phyloP scores from a whole-genome alignment of 2,797 vertebrate genomes.

The Onychomys torridus region DNA sequence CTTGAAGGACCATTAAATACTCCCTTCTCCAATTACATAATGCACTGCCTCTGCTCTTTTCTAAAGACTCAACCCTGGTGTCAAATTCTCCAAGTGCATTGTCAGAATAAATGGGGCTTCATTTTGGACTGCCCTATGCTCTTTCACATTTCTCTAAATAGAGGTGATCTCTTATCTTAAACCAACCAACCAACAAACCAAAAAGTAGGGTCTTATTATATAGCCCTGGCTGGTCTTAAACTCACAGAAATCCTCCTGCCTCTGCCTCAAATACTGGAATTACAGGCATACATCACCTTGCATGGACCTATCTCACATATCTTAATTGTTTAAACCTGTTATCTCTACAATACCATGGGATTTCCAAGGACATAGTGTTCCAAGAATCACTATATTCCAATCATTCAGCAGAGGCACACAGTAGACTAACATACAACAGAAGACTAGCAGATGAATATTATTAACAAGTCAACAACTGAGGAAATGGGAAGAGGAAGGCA shows the following conservation, averaged over 20 bases:
- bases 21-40: neutral
- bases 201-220: neutral
- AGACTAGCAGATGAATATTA: slow-evolving; percentile 2
- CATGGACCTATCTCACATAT: neutral
- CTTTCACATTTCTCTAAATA: neutral
- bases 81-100: neutral
- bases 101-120: slow-evolving; percentile 39
- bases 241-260: neutral
- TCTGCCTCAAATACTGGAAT: neutral
- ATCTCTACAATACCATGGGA: neutral
- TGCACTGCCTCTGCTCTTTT: neutral
- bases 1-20: neutral
- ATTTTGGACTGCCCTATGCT: neutral
- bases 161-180: neutral
- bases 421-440: neutral
- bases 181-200: neutral
- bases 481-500: neutral
- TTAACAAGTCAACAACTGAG: slow-evolving; percentile 1
- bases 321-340: slow-evolving; percentile 15
- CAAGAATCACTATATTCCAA: neutral
- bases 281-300: neutral
- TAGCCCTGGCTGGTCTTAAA: neutral
- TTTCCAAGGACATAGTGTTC: slow-evolving; percentile 8
- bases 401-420: neutral
- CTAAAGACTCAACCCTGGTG: neutral